A percentile compares a stretch with the other conserved stretches of the same genome.
These are phyloP conservation scores for Nomia melanderi DNA, from an alignment of 1,140 invertebrate genomes.

Conservation along the genomic window DNA sequence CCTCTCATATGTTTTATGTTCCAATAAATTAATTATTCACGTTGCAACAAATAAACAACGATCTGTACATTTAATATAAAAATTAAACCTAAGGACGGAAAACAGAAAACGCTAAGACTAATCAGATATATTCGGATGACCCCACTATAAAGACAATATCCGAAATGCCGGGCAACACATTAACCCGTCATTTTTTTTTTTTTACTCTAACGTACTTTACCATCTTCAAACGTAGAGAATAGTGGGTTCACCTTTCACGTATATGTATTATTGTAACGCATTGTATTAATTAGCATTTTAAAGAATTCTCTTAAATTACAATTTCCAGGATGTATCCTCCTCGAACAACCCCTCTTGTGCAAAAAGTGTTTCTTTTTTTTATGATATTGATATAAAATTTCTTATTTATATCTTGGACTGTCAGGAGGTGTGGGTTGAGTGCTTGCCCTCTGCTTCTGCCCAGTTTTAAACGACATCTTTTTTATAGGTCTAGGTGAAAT, in stretches of 20 bases:
- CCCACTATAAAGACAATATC: constrained; percentile 49
- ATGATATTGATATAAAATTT: constrained; percentile 33
- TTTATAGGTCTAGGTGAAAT: constrained; percentile 82
- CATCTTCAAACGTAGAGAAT: neutral
- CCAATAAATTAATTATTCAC: constrained; percentile 65
- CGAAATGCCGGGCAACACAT: constrained; percentile 17
- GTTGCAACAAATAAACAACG: constrained; percentile 67
- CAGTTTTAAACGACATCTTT: constrained; percentile 81
- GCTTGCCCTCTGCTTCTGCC: constrained; percentile 74
- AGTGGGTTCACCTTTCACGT: constrained; percentile 10
- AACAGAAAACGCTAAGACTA: constrained; percentile 74
- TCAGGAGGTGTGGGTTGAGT: constrained; percentile 77
- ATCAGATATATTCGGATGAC: constrained; percentile 57
- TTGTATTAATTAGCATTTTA: constrained; percentile 32
- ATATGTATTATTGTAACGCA: constrained; percentile 35
- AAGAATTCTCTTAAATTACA: constrained; percentile 49
- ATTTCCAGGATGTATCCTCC: constrained; percentile 9
- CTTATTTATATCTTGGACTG: constrained; percentile 79
- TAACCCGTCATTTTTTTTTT: neutral
- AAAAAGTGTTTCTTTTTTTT: constrained; percentile 35
- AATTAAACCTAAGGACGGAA: constrained; percentile 80
- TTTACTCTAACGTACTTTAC: neutral
- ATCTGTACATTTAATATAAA: constrained; percentile 70
- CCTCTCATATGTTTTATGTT: constrained; percentile 56
- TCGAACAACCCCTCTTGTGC: constrained; percentile 51